These are phyloP conservation scores for Drosophila multiciliata DNA, from an alignment of 2,888 invertebrate species.

Conservation along the genomic window DNA sequence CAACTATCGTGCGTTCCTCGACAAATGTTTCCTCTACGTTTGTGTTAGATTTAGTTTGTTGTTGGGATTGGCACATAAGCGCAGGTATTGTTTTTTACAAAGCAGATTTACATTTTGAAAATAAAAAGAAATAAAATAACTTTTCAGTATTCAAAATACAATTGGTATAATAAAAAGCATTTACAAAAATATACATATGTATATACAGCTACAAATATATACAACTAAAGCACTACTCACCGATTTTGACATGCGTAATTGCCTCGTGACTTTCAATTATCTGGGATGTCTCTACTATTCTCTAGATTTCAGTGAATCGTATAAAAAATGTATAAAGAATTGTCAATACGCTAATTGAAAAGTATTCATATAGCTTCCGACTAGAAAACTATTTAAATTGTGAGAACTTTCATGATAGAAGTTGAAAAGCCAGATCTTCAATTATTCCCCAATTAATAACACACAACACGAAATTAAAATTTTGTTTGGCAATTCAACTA, in stretches of 20 bases:
- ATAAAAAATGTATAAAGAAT: slow-evolving; percentile 49
- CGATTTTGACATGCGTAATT: slow-evolving; percentile 84
- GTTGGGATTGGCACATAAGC: slow-evolving; percentile 64
- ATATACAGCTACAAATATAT: background rate
- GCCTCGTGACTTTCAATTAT: slow-evolving; percentile 84
- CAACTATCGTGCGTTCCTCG: slow-evolving; percentile 84
- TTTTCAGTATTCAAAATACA: slow-evolving; percentile 45
- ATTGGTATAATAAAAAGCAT: slow-evolving; percentile 27
- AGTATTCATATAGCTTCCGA: slow-evolving; percentile 6
- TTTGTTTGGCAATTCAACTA: slow-evolving; percentile 54
- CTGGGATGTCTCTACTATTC: slow-evolving; percentile 84
- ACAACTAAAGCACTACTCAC: slow-evolving; percentile 68
- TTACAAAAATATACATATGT: slow-evolving; percentile 4
- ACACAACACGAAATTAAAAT: background rate
- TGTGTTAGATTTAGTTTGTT: slow-evolving; percentile 47
- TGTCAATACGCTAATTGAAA: slow-evolving; percentile 45
- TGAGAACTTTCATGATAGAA: slow-evolving; percentile 21
- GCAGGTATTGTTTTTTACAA: slow-evolving; percentile 59
- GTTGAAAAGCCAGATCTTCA: slow-evolving; percentile 55
- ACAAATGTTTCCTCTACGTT: slow-evolving; percentile 84
- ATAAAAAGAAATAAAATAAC: slow-evolving; percentile 63
- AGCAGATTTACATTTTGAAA: slow-evolving; percentile 66
- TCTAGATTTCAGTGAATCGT: slow-evolving; percentile 74
- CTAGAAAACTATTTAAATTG: slow-evolving; percentile 2
- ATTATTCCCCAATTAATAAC: slow-evolving; percentile 23